These are phyloP conservation scores for Epinephelus fuscoguttatus DNA, from an alignment of 2,113 vertebrate genomes.

Conservation along the genomic window DNA sequence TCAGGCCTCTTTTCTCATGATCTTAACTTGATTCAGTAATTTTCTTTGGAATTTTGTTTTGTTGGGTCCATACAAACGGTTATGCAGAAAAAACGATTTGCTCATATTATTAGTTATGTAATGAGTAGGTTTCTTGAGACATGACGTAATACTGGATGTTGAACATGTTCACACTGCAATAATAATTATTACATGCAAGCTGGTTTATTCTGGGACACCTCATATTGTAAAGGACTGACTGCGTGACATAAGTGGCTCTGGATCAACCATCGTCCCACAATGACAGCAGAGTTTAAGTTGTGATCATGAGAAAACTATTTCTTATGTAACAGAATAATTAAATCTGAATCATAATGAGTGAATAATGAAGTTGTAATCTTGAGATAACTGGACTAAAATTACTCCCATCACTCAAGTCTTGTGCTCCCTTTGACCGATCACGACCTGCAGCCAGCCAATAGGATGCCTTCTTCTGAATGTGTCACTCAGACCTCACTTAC, in stretches of 20 bases:
- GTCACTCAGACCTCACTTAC: constrained; percentile 12
- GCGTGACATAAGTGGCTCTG: not conserved
- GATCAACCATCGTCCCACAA: not conserved
- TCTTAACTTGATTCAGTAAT: not conserved
- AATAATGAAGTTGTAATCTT: constrained; percentile 8
- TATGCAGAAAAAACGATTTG: not conserved
- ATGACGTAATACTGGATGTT: not conserved
- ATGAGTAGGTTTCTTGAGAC: not conserved
- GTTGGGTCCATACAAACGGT: not conserved
- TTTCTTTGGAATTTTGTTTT: not conserved
- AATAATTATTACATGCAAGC: not conserved
- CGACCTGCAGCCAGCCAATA: not conserved
- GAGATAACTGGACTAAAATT: not conserved
- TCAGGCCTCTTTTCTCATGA: constrained; percentile 14
- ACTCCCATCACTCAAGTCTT: not conserved
- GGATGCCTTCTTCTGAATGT: constrained; percentile 27
- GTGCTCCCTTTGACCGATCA: not conserved
- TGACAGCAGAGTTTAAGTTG: not conserved
- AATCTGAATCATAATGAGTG: not conserved
- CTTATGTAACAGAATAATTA: not conserved
- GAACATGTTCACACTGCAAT: not conserved
- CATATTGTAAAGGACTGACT: not conserved
- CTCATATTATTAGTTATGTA: not conserved
- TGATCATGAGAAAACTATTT: constrained; percentile 16
- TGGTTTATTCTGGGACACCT: constrained; percentile 10